Conservation (phyloP, 2,113 vertebrate genomes). For the Trogon melanurus region DNA sequence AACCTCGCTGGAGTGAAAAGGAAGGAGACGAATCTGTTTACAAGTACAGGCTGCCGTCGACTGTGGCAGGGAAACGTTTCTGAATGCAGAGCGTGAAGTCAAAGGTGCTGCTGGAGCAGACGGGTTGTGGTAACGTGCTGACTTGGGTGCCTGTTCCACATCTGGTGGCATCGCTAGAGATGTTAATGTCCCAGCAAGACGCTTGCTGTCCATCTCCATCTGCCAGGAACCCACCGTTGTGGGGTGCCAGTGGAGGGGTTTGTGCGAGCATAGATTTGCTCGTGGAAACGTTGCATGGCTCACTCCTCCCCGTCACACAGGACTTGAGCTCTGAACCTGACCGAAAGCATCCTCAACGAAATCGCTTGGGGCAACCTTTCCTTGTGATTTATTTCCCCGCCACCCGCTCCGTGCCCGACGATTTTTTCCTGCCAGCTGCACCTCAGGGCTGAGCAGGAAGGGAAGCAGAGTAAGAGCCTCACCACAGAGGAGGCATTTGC, state of each 20-base stretch:
- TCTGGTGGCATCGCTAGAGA: not conserved
- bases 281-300: not conserved
- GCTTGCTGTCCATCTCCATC: not conserved
- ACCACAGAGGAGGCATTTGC: not conserved
- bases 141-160: fast-evolving
- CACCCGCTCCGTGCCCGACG: fast-evolving
- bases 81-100: fast-evolving
- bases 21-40: not conserved
- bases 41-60: fast-evolving
- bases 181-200: fast-evolving
- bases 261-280: not conserved
- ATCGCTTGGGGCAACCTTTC: not conserved
- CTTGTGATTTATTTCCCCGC: not conserved
- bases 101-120: not conserved
- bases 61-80: fast-evolving
- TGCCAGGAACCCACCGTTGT: too few relatives aligned
- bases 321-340: not conserved
- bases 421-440: not conserved
- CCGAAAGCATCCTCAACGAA: not conserved
- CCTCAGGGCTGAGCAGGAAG: not conserved
- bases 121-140: fast-evolving
- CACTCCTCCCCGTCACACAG: not conserved
- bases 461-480: not conserved
- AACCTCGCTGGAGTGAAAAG: not conserved
- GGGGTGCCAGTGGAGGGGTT: not conserved